Evolutionary conservation across 1,140 invertebrate species (phyloP), one percentile per base, ranked within the genome.

Genomic region (Trichonephila clavata): DNA sequence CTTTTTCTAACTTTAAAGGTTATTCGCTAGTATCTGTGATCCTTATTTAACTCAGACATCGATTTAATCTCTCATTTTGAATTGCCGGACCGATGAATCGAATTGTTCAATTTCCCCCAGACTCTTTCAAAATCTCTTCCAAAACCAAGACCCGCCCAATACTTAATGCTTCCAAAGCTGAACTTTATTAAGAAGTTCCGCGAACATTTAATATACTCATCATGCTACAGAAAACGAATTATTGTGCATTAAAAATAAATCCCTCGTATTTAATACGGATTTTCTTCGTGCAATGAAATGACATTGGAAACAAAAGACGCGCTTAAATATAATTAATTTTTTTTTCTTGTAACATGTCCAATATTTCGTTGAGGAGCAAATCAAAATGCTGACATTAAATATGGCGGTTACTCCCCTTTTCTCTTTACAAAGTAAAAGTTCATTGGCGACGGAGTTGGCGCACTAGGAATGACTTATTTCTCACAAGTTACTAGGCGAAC

Each of bases 361-460:
- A 43, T 50, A 3, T 21, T 20, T 81, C 3, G 39, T 21, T n/a
- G 43, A 27, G 50, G 81, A 84, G 50, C 43, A 84, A 59, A 84
- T 86, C 59, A 60, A 32, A 86, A 60, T 50, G 18, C 61, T 71
- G 63, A 50, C 65, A 50, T 65, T 88, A 57, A 90, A 90, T 68
- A 90, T 90, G 88, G 88, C 88, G n/a, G 88, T 27, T 32, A n/a
- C 32, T 77, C 71, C 27, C n/a, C 65, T 80, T 39, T 50, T 71
- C 21, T 10, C 59, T 86, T 86, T 86, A 63, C 84, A 60, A 88
- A 39, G 59, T 88, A 71, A 88, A 88, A 88, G 61, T 88, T 88
- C 63, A 71, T 90, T 90, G 88, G 88, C 88, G 88, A 77, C 61
- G 18, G 32, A 7, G 21, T 90, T 90, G 88, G 88, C 88, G 87